Conservation (phyloP, 30 jellyfish, hydroid and myxozoan species). For the Catostylus mosaicus region DNA sequence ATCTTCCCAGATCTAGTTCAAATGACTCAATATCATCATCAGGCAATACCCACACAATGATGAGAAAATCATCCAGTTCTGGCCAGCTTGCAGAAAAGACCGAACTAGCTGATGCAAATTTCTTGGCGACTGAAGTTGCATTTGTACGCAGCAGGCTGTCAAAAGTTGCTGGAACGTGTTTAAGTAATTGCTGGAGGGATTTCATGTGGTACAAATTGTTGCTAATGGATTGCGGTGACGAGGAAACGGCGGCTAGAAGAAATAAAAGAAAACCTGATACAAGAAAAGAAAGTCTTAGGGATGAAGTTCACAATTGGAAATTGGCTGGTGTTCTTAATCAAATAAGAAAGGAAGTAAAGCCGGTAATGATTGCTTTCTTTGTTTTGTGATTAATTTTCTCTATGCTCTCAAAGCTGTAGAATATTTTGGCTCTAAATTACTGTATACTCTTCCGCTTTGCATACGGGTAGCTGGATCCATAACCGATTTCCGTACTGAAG, state of each 20-base stretch:
- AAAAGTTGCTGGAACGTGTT: slow-evolving; percentile 64
- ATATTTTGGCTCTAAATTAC: too few relatives aligned
- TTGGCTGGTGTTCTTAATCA: slow-evolving; percentile 25
- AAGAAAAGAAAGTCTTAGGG: slow-evolving; percentile 48
- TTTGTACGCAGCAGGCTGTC: slow-evolving; percentile 55
- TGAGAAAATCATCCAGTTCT: slow-evolving; percentile 54
- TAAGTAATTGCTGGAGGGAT: slow-evolving; percentile 98
- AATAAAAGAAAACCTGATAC: slow-evolving; percentile 48
- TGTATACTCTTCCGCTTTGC: too few relatives aligned
- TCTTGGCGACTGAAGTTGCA: slow-evolving; percentile 62
- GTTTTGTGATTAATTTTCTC: too few relatives aligned
- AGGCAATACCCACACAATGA: not conserved
- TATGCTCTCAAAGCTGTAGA: too few relatives aligned
- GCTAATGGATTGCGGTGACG: slow-evolving; percentile 64
- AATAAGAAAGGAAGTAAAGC: slow-evolving; percentile 38
- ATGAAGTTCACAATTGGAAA: slow-evolving; percentile 48
- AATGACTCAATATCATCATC: slow-evolving; percentile 50
- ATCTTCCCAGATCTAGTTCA: slow-evolving; percentile 50
- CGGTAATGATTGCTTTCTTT: too few relatives aligned
- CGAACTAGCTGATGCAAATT: slow-evolving; percentile 55
- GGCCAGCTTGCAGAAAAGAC: slow-evolving; percentile 53
- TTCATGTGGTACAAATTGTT: slow-evolving; percentile 82
- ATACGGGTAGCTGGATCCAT: too few relatives aligned
- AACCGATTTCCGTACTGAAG: too few relatives aligned
- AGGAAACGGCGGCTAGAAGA: slow-evolving; percentile 58